Conservation (phyloP, 2,113 vertebrate genomes). For the Rhinogobius similis region DNA sequence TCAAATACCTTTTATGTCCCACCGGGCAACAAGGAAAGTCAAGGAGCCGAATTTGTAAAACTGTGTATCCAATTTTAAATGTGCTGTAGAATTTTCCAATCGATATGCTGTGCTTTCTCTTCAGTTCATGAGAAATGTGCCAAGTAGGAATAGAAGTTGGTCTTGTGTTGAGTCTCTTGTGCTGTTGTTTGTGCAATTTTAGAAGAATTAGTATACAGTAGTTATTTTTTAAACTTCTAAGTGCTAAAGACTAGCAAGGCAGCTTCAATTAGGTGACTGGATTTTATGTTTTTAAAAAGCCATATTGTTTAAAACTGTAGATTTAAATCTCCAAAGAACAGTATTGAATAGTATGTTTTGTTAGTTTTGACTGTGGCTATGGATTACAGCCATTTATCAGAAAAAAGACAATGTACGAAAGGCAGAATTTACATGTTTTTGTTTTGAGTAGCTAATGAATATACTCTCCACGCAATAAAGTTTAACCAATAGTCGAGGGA, state of each 20-base stretch:
- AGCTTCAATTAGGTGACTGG: neutral
- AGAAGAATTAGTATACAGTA: neutral
- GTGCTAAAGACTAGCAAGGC: neutral
- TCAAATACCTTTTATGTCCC: constrained; percentile 23
- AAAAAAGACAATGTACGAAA: too few species aligned
- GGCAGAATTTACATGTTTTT: too few species aligned
- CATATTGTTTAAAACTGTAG: neutral
- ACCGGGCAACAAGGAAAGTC: constrained; percentile 7
- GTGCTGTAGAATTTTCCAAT: neutral
- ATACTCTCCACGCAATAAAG: too few species aligned
- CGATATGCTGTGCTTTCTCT: constrained; percentile 48
- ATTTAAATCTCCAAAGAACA: neutral
- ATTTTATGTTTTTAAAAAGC: too few species aligned
- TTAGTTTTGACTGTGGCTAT: neutral
- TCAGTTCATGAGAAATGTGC: neutral
- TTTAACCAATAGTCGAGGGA: too few species aligned
- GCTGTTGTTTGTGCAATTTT: neutral
- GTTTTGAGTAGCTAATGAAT: too few species aligned
- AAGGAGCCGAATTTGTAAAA: constrained; percentile 19
- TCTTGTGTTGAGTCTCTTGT: constrained; percentile 1
- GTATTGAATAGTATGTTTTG: too few species aligned
- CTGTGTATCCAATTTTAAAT: neutral
- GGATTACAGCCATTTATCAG: too few species aligned
- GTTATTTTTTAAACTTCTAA: neutral
- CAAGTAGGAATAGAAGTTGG: neutral